A percentile compares a stretch with the other conserved stretches of the same genome.
phyloP scores from a whole-genome alignment of 2,113 vertebrate species.

The Nasalis larvatus region DNA sequence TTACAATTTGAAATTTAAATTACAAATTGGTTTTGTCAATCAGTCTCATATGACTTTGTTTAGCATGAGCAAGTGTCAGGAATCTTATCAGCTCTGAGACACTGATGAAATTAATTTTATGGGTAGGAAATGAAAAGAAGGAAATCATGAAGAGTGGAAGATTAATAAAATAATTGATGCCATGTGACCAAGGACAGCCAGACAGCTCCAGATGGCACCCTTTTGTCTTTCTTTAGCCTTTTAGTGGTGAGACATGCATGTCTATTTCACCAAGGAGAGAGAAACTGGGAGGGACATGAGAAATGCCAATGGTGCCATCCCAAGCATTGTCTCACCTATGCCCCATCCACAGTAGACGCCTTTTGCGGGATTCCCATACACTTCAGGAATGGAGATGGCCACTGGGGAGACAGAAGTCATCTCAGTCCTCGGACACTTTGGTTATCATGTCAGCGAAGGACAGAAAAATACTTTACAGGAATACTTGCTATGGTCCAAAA shows the following conservation, averaged over 20 bases:
- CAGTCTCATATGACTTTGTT: neutral
- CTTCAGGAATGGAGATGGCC: neutral
- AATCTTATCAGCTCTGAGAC: neutral
- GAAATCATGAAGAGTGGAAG: neutral
- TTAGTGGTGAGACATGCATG: neutral
- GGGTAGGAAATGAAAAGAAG: neutral
- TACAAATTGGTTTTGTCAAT: neutral
- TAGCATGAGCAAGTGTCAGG: neutral
- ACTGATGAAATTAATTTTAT: neutral
- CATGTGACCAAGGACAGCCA: neutral
- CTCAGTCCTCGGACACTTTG: too few species aligned
- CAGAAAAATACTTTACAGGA: neutral
- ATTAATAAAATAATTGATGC: neutral
- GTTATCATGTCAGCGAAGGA: neutral
- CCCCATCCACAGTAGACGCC: accelerated
- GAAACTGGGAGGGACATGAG: neutral
- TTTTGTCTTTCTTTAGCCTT: neutral
- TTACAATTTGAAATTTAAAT: slow-evolving; percentile 36
- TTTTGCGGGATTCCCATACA: neutral
- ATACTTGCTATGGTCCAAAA: neutral
- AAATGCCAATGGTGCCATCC: accelerated
- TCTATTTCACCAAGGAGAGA: neutral
- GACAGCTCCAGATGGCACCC: neutral
- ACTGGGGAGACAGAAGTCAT: neutral
- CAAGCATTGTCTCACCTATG: accelerated